Evolutionary conservation across 1,140 invertebrate genomes (phyloP), one percentile per base, ranked within the genome.

Genomic region (Leptonema lineaticorne): DNA sequence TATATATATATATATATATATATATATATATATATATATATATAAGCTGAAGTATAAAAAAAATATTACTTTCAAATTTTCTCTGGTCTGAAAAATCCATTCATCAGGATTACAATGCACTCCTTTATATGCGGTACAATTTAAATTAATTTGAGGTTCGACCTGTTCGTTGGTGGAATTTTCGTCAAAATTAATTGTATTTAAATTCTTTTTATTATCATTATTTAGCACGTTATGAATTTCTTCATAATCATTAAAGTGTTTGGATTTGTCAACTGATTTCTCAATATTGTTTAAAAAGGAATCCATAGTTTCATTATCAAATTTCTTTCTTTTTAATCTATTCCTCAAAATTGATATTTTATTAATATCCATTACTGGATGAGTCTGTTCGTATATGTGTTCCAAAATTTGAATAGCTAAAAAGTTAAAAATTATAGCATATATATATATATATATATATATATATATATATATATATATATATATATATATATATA

Each of bases 321-420:
- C 9, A 6, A 64, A 11, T 64, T 64, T 64, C n/a, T 26, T 8
- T 50, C 24, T 64, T 41, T 66, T 66, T 9, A 27, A 2, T 33
- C 57, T 33, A 41, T 57, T 58, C 45, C 37, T 24, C 14, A 66
- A 57, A n/a, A n/a, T n/a, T n/a, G n/a, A n/a, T n/a, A n/a, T n/a
- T 33, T 45, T 68, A 50, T 37, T 68, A 74, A 26, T 73, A 29
- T 69, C 76, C 46, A 81, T 69, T n/a, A 79, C 59, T 67, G 82
- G 82, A 75, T 83, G 82, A 5, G 79, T 82, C 76, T 82, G 78
- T 41, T 80, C 76, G 69, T 82, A 83, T 8, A 83, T 70, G 63
- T 83, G 77, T 48, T 77, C 79, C 20, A 83, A 69, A 14, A 83
- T 73, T 77, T 82, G 77, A 65, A 82, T 78, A 9, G 80, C 81